Conservation (phyloP, 2,113 vertebrate species). For the Tetraodon nigroviridis region DNA sequence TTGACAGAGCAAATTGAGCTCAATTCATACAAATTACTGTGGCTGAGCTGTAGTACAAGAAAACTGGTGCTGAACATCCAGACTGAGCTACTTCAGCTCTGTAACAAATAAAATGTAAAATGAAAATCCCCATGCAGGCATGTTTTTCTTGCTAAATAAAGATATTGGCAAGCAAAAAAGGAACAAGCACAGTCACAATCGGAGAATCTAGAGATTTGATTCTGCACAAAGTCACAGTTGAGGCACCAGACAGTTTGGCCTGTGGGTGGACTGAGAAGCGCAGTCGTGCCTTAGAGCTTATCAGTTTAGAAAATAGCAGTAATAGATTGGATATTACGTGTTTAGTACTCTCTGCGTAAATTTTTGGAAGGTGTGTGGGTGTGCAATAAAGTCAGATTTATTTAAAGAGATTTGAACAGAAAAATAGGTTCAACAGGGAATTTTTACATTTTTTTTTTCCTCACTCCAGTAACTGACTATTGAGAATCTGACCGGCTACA, state of each 20-base stretch:
- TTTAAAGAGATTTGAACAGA: too few relatives aligned
- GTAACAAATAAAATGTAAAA: conserved; percentile 1
- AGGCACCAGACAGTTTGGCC: conserved; percentile 40
- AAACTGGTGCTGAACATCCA: not conserved
- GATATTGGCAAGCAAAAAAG: conserved; percentile 4
- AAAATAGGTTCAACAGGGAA: too few relatives aligned
- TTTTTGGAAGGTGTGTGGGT: too few relatives aligned
- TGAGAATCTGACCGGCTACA: too few relatives aligned
- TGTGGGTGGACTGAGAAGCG: conserved; percentile 22
- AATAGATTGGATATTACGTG: too few relatives aligned
- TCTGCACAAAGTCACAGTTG: conserved; percentile 35
- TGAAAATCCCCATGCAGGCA: not conserved
- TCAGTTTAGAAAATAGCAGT: too few relatives aligned
- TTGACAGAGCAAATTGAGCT: conserved; percentile 24
- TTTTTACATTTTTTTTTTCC: too few relatives aligned
- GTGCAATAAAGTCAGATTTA: too few relatives aligned
- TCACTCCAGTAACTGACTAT: too few relatives aligned
- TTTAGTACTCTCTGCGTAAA: too few relatives aligned
- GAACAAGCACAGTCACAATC: conserved; percentile 41
- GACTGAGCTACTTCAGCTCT: conserved; percentile 7
- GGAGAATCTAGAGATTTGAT: conserved; percentile 45
- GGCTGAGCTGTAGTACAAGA: not conserved
- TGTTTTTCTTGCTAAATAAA: conserved; percentile 50
- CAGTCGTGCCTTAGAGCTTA: not conserved
- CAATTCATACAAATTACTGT: conserved; percentile 11